Conservation (phyloP, 2,888 invertebrate species). For the Caenorhabditis sp. region DNA sequence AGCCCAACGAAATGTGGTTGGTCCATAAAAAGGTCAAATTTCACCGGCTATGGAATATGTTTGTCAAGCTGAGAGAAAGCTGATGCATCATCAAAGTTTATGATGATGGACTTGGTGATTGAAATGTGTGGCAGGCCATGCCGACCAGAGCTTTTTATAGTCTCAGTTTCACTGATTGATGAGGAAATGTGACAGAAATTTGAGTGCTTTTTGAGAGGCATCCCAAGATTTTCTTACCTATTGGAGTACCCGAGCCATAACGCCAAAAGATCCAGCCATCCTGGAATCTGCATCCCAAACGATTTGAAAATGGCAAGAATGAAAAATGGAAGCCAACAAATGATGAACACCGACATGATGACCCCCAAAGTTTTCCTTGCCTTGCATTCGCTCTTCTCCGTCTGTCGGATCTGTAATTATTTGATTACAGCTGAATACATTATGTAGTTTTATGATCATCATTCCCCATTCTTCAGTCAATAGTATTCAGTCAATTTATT, state of each 20-base stretch:
- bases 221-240: slow-evolving; percentile 80
- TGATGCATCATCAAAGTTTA: slow-evolving; percentile 53
- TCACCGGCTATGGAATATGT: slow-evolving; percentile 36
- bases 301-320: slow-evolving; percentile 90
- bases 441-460: slow-evolving; percentile 22
- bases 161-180: slow-evolving; percentile 19
- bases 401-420: slow-evolving; percentile 59
- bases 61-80: slow-evolving; percentile 26
- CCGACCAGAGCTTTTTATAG: slow-evolving; percentile 2
- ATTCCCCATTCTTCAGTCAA: background rate
- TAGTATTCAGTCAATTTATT: background rate
- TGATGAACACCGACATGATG: slow-evolving; percentile 92
- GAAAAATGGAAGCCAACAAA: slow-evolving; percentile 99
- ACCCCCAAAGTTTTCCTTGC: slow-evolving; percentile 98
- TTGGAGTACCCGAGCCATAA: slow-evolving; percentile 97
- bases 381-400: slow-evolving; percentile 89
- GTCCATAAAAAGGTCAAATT: slow-evolving; percentile 22
- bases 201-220: background rate
- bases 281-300: slow-evolving; percentile 66
- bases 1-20: background rate
- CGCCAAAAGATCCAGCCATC: slow-evolving; percentile 77
- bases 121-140: slow-evolving; percentile 24
- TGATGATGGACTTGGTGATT: slow-evolving; percentile 46
- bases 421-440: slow-evolving; percentile 14
- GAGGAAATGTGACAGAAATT: slow-evolving; percentile 25